phyloP scores from a whole-genome alignment of 2,797 vertebrate genomes.

The Nyctalus aviator region DNA sequence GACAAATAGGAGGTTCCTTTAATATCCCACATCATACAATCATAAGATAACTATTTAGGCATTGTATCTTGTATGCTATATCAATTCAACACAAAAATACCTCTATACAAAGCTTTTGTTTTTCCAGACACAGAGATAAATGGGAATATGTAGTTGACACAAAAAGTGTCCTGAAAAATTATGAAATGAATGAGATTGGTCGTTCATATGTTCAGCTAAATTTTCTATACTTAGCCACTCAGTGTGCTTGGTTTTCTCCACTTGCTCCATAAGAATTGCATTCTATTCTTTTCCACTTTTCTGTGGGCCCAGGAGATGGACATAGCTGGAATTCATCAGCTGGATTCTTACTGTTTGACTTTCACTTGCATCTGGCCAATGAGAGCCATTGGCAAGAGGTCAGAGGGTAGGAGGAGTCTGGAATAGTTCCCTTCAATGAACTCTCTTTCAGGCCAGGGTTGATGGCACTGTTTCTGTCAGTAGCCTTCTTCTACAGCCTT shows the following conservation, averaged over 20 bases:
- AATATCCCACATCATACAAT: conserved; percentile 6
- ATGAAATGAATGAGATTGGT: neutral
- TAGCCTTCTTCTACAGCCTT: neutral
- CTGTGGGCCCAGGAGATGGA: neutral
- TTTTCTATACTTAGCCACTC: neutral
- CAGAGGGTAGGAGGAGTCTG: neutral
- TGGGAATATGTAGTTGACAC: neutral
- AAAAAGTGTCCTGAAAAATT: neutral
- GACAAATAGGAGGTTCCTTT: neutral
- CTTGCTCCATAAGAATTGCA: neutral
- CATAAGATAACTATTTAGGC: neutral
- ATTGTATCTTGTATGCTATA: neutral
- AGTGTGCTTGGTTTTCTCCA: neutral
- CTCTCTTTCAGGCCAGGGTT: neutral
- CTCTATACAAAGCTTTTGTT: neutral
- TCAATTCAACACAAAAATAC: neutral
- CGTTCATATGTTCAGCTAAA: neutral
- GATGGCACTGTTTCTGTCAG: neutral
- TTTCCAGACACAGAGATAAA: neutral
- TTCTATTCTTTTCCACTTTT: neutral
- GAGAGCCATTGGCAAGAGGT: neutral
- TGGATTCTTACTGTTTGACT: neutral
- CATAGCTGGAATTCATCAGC: neutral
- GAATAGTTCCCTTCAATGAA: neutral
- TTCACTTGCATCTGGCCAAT: neutral